These are phyloP conservation scores for Brachycybe producta DNA, from an alignment of 2,888 invertebrate genomes.

Conservation along the genomic window DNA sequence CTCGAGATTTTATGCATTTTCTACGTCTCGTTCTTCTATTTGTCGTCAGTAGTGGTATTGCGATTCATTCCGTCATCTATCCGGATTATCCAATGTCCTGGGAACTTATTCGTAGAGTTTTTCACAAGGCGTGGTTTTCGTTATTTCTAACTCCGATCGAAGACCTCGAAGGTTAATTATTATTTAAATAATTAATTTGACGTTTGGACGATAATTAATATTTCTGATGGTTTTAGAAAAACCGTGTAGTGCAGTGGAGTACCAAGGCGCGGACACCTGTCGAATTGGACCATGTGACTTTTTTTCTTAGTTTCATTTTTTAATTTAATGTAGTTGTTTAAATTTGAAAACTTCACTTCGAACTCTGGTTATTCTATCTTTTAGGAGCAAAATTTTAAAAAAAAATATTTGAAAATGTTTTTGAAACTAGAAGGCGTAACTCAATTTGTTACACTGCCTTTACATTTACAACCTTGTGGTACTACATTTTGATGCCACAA, in stretches of 20 bases:
- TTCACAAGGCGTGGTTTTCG: slow-evolving; percentile 35
- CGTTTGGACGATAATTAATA: not conserved
- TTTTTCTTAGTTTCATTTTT: not conserved
- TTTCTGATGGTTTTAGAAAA: not conserved
- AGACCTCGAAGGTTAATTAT: slow-evolving; percentile 29
- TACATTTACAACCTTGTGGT: no score
- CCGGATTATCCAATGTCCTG: slow-evolving; percentile 33
- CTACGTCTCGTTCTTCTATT: slow-evolving; percentile 31
- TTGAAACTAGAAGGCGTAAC: no score
- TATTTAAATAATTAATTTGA: not conserved
- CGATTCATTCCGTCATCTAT: slow-evolving; percentile 36
- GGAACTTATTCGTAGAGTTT: slow-evolving; percentile 29
- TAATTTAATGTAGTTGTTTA: not conserved
- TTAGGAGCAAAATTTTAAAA: no score
- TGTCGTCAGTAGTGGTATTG: slow-evolving; percentile 32
- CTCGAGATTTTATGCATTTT: slow-evolving; percentile 32
- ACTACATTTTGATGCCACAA: no score
- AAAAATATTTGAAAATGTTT: no score
- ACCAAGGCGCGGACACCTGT: not conserved
- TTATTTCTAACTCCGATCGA: slow-evolving; percentile 34
- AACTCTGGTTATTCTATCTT: no score
- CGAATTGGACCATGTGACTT: not conserved
- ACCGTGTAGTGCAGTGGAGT: not conserved
- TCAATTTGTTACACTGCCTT: no score
- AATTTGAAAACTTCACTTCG: no score